Base-by-base conservation (phyloP, 2,888 invertebrate genomes). In the Allolobophora icterica region DNA sequence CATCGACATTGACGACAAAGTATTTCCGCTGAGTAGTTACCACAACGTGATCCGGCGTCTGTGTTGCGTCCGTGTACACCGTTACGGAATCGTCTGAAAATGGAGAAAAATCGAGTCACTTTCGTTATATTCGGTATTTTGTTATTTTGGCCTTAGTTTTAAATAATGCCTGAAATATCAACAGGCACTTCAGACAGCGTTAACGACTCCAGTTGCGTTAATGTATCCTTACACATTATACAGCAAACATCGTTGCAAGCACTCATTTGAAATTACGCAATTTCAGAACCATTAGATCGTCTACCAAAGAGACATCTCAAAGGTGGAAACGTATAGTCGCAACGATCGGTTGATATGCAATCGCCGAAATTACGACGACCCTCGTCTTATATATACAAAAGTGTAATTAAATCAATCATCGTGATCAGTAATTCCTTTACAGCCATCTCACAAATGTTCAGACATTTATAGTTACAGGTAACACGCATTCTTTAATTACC, bases 11-110 rank as follows among this genome's bases (percentile, higher is more conserved):
- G 45, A 91, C 40, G 15, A 90, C 42, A 33, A 91, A 91, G 42
- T 91, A 45, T 33, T 91, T 38, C n/a, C n/a, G 90, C n/a, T 91
- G 89, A 19, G 91, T 91, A 19, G 87, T 40, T 6, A 91, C n/a
- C 11, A 71, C 83, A 34, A 91, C 89, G 89, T 87, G 89, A 45
- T 90, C 84, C 1, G 38, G 30, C 24, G 42, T 33, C 34, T 90
- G 40, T 19, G 89, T 83, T 24, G 17, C 87, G 24, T 87, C 38
- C 5, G 87, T 87, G 87, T 13, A 87, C 6, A 87, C 38, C 19
- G 87, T 87, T 17, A 87, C 38, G 3, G 87, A 11, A 87, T 87
- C 87, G 87, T 87, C 87, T 87, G 87, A 87, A 84, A 87, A 35
- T 19, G n/a, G 71, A 71, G n/a, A n/a, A n/a, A n/a, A n/a, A 71